Conservation (phyloP, 92 coral and sea anemone species). For the Heliopora coerulea region DNA sequence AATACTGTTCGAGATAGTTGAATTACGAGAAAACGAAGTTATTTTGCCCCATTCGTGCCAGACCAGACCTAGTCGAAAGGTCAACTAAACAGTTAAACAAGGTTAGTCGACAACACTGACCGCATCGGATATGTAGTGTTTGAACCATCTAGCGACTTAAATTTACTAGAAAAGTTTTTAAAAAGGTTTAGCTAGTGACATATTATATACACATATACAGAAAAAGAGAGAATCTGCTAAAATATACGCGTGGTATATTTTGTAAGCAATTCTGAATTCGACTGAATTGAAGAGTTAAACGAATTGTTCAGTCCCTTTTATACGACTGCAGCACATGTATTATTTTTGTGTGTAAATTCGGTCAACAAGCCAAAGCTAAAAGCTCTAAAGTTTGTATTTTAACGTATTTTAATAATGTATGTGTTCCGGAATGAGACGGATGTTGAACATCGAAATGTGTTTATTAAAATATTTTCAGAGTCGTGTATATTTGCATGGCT, state of each 20-base stretch:
- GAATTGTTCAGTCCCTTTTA: slow-evolving; percentile 6
- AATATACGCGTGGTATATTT: slow-evolving; percentile 13
- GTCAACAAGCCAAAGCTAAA: slow-evolving; percentile 6
- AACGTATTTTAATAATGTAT: slow-evolving; percentile 35
- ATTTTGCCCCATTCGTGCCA: background rate
- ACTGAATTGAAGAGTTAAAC: slow-evolving; percentile 33
- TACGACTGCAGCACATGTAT: background rate
- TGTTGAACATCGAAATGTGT: slow-evolving; percentile 2
- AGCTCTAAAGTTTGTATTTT: slow-evolving; percentile 35
- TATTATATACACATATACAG: slow-evolving; percentile 3
- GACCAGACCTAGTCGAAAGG: slow-evolving; percentile 12
- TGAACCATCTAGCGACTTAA: background rate
- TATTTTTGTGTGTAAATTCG: slow-evolving; percentile 23
- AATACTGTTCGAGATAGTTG: background rate
- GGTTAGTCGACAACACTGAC: background rate
- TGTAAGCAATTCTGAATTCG: slow-evolving; percentile 12
- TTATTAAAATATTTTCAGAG: slow-evolving; percentile 16
- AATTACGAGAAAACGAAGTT: background rate
- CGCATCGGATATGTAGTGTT: too few relatives aligned
- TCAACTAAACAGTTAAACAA: background rate
- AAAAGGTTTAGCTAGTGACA: slow-evolving; percentile 1
- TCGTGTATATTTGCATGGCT: background rate
- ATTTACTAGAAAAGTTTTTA: slow-evolving; percentile 5
- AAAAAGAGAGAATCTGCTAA: background rate
- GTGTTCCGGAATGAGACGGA: background rate